phyloP scores from a whole-genome alignment of 2,113 vertebrate species.

The Amblyopsis rosae region DNA sequence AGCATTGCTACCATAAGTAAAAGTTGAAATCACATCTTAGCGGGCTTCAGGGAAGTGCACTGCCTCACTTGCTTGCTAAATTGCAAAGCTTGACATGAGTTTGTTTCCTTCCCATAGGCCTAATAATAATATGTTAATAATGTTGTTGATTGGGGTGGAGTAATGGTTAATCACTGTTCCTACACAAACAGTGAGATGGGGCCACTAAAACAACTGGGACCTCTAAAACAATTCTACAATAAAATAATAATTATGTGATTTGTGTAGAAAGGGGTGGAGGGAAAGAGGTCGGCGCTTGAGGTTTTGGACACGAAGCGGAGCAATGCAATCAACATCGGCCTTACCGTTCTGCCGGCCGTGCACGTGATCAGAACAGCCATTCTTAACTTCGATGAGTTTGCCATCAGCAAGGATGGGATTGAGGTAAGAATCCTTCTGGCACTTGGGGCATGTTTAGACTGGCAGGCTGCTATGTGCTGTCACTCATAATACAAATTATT shows the following conservation, averaged over 20 bases:
- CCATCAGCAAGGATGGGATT: constrained; percentile 94
- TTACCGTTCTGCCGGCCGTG: constrained; percentile 88
- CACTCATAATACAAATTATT: not conserved
- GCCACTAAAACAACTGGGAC: no score
- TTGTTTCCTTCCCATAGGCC: no score
- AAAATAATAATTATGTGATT: not conserved
- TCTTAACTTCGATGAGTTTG: constrained; percentile 92
- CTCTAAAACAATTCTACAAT: no score
- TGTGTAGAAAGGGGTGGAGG: constrained; percentile 83
- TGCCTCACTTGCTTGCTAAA: no score
- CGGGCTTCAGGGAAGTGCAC: no score
- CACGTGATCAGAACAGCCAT: constrained; percentile 93
- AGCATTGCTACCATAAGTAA: no score
- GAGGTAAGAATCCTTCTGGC: constrained; percentile 78
- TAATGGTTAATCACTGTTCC: no score
- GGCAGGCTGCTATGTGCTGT: not conserved
- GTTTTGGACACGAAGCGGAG: constrained; percentile 93
- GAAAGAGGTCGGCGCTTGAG: constrained; percentile 82
- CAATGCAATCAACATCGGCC: constrained; percentile 95
- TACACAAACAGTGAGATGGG: no score
- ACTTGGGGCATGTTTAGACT: constrained; percentile 7
- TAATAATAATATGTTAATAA: no score
- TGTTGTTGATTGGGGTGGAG: no score
- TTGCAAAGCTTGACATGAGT: no score
- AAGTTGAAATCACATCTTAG: no score